Conservation (phyloP, 2,888 invertebrate genomes). For the Pollenia griseotomentosa region DNA sequence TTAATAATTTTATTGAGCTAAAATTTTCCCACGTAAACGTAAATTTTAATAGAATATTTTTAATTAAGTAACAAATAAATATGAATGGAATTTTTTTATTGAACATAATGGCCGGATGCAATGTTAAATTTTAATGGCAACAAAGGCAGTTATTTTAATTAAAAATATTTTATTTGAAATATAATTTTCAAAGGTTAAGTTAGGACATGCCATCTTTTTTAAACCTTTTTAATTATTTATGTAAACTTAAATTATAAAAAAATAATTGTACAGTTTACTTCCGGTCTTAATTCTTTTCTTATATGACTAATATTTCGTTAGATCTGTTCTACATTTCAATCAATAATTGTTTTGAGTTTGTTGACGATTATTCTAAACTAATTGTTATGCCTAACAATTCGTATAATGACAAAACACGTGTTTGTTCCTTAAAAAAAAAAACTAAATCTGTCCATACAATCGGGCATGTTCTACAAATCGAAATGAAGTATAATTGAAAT, state of each 20-base stretch:
- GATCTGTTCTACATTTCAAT: slow-evolving; percentile 1
- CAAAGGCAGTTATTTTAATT: background rate
- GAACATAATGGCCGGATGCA: slow-evolving; percentile 39
- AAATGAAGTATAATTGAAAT: no score
- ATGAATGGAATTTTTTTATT: slow-evolving; percentile 32
- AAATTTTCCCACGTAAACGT: background rate
- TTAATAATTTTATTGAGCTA: slow-evolving; percentile 35
- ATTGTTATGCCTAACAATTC: slow-evolving; percentile 19
- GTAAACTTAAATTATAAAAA: background rate
- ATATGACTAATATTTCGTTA: slow-evolving; percentile 1
- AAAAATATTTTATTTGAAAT: no score
- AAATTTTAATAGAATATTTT: slow-evolving; percentile 7
- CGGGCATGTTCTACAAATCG: no score
- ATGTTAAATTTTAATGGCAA: slow-evolving; percentile 11
- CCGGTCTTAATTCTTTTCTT: background rate
- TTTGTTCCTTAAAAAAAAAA: background rate
- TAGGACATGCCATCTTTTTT: background rate
- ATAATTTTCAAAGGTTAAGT: background rate
- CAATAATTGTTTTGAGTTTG: slow-evolving; percentile 8
- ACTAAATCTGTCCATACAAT: background rate
- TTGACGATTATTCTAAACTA: background rate
- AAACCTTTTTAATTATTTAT: no score
- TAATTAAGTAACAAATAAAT: slow-evolving; percentile 5
- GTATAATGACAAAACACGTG: slow-evolving; percentile 5
- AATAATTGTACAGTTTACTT: background rate